Conservation (phyloP, 2,797 vertebrate species). For the Gymnoscopelus braueri region DNA sequence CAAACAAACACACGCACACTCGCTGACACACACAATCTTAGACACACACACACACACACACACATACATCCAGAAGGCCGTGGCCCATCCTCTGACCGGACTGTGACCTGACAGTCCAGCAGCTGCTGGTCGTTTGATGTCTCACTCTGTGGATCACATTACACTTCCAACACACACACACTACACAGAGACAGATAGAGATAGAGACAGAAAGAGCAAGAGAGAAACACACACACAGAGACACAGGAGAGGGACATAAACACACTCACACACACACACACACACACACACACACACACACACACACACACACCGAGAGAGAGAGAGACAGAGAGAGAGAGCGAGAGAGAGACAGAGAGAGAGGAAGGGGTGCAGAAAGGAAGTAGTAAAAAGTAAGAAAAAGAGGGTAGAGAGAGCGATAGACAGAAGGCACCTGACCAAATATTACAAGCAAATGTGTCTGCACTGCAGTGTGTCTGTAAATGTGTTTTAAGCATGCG, state of each 20-base stretch:
- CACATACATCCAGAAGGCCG: slow-evolving; percentile 57
- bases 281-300: too few relatives aligned
- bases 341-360: slow-evolving; percentile 28
- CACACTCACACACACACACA: too few relatives aligned
- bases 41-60: slow-evolving; percentile 39
- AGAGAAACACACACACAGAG: too few relatives aligned
- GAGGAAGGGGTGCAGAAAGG: background rate
- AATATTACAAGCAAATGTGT: background rate
- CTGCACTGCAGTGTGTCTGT: background rate
- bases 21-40: background rate
- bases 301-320: background rate
- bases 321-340: slow-evolving; percentile 13
- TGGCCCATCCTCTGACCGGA: slow-evolving; percentile 81
- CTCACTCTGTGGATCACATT: slow-evolving; percentile 77
- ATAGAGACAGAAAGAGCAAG: too few relatives aligned
- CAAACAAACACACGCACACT: slow-evolving; percentile 12
- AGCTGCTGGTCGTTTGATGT: slow-evolving; percentile 85
- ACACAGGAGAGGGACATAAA: too few relatives aligned
- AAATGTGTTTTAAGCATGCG: too few relatives aligned
- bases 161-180: slow-evolving; percentile 55
- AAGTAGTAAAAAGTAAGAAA: background rate
- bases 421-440: background rate
- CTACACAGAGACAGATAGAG: too few relatives aligned
- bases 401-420: background rate
- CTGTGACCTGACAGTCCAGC: slow-evolving; percentile 79